Conservation (phyloP, 2,113 vertebrate genomes). For the Caloenas nicobarica region DNA sequence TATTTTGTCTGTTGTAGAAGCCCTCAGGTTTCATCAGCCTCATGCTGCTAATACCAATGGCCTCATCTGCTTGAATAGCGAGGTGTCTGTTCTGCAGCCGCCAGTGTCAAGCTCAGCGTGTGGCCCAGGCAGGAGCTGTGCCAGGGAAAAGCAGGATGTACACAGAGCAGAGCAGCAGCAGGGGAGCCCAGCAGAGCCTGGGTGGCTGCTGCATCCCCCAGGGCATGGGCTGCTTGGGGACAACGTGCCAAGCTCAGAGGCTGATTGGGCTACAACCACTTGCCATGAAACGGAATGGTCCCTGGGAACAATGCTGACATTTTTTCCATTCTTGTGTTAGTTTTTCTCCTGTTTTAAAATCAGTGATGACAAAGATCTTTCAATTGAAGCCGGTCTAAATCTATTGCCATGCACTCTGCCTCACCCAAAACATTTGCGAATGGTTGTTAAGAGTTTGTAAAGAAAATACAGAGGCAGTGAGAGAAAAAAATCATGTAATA, state of each 20-base stretch:
- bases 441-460: neutral
- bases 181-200: neutral
- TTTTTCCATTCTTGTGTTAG: neutral
- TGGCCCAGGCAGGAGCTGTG: neutral
- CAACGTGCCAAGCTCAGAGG: neutral
- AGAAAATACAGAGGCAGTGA: neutral
- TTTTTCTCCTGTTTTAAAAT: neutral
- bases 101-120: neutral
- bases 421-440: neutral
- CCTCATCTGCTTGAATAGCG: neutral
- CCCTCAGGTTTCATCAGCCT: neutral
- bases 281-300: neutral
- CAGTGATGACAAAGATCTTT: neutral
- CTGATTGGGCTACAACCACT: neutral
- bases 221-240: neutral
- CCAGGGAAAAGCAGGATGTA: neutral
- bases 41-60: neutral
- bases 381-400: neutral
- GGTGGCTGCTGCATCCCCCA: neutral
- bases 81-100: neutral
- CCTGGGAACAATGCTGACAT: neutral
- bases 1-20: neutral
- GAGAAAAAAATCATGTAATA: neutral
- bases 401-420: neutral
- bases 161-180: rapidly evolving